phyloP scores from a whole-genome alignment of 2,888 invertebrate genomes.

The Palloptera scutellata region DNA sequence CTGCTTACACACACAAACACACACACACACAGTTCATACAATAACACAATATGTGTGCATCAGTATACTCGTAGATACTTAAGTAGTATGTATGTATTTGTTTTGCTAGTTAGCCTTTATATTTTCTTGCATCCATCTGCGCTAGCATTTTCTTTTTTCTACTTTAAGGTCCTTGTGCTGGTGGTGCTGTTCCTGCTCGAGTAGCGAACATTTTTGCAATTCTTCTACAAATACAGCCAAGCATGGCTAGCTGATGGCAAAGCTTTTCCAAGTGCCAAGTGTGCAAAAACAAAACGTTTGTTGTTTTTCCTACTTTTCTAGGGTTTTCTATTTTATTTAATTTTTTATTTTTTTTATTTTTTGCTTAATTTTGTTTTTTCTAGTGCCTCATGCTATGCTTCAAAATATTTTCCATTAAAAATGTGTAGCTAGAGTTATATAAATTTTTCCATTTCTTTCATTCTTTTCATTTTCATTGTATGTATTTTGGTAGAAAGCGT shows the following conservation, averaged over 20 bases:
- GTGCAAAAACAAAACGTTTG: not conserved
- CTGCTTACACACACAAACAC: too few species aligned
- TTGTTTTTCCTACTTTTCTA: constrained; percentile 9
- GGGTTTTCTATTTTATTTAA: constrained; percentile 4
- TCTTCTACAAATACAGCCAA: constrained; percentile 1
- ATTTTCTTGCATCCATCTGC: too few species aligned
- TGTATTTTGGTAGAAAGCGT: not conserved
- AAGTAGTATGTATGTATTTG: too few species aligned
- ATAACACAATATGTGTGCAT: too few species aligned
- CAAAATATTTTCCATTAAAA: constrained; percentile 38
- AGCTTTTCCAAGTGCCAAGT: constrained; percentile 12
- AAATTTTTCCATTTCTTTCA: not conserved
- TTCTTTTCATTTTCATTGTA: not conserved
- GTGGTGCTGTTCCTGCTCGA: not conserved
- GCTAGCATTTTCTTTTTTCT: too few species aligned
- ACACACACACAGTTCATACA: too few species aligned
- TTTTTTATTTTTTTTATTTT: constrained; percentile 13
- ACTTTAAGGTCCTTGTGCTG: constrained; percentile 3
- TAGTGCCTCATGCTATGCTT: not conserved
- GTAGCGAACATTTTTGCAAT: too few species aligned
- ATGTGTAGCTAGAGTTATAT: constrained; percentile 19
- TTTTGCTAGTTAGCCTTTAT: not conserved
- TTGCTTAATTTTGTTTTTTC: not conserved
- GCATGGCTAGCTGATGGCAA: constrained; percentile 22
- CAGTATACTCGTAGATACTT: not conserved